phyloP scores from a whole-genome alignment of 2,888 invertebrate species.

The Catocala sponsa region DNA sequence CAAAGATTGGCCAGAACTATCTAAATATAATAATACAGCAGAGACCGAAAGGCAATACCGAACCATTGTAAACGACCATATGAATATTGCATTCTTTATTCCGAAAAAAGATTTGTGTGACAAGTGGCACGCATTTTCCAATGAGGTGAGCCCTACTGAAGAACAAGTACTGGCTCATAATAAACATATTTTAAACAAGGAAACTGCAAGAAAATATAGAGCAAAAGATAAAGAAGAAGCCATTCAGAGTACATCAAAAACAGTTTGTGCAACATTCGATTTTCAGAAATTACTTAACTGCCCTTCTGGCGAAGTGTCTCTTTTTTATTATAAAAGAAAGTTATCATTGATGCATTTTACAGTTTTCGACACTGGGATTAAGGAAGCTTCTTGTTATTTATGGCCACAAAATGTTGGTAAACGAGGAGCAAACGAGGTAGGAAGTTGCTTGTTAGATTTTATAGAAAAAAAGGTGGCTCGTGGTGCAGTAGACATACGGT shows the following conservation, averaged over 20 bases:
- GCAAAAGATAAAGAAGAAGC: conserved; percentile 17
- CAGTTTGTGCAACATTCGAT: conserved; percentile 20
- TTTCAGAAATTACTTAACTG: conserved; percentile 33
- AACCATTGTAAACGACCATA: conserved; percentile 20
- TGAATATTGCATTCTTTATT: conserved; percentile 14
- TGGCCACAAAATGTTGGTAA: conserved; percentile 25
- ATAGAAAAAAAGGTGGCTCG: conserved; percentile 6
- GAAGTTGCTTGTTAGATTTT: conserved; percentile 7
- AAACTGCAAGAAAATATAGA: conserved; percentile 17
- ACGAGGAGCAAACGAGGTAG: conserved; percentile 24
- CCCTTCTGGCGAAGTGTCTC: conserved; percentile 27
- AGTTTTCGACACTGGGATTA: conserved; percentile 23
- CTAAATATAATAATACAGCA: conserved; percentile 23
- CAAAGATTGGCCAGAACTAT: conserved; percentile 28
- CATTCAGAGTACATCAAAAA: conserved; percentile 6
- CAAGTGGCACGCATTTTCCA: conserved; percentile 20
- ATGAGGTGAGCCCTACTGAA: conserved; percentile 2
- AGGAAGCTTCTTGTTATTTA: conserved; percentile 27
- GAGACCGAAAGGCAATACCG: conserved; percentile 27
- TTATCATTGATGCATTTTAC: conserved; percentile 24
- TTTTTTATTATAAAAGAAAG: conserved; percentile 37
- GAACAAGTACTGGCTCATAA: conserved; percentile 7
- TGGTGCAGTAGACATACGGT: conserved; percentile 1
- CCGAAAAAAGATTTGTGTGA: conserved; percentile 20
- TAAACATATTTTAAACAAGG: conserved; percentile 13